Evolutionary conservation across 2,888 invertebrate genomes (phyloP), one percentile per base, ranked within the genome.

Genomic region (Epistrophe eligans): DNA sequence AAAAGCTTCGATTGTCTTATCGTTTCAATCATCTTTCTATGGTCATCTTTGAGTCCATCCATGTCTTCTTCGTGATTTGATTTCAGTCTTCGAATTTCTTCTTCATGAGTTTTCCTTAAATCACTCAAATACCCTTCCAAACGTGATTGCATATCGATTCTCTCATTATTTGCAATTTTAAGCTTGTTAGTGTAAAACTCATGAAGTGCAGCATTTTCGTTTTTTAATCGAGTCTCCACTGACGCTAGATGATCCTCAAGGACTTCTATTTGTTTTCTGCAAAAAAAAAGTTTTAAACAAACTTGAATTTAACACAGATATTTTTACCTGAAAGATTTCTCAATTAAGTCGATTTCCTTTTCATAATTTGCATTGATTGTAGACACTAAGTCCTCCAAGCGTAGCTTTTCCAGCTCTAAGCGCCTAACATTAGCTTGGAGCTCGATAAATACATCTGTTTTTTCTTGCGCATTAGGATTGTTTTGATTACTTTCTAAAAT

Each of bases 361-460:
- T 93, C 93, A 81, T 93, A 92, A 89, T 93, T 92, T 6, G 90
- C 90, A 76, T 91, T 92, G 73, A 93, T 91, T 73, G 91, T 93
- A 58, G 92, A 90, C 64, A 93, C 89, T 52, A 93, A 85, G 81
- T 93, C 93, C 76, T 93, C 93, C 48, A 93, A 88, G 2, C 93
- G 90, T n/a, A 91, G 81, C 79, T 93, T 93, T 62, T 93, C 93
- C 45, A 93, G 89, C 66, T 91, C 89, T 19, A 92, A 89, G 0
- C 92, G 90, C 80, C 92, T 93, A 1, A 91, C 90, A 45, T 93
- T 92, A 0, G 91, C 90, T 73, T 91, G 91, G 19, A 91, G 81
- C 71, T 91, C 90, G 38, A 92, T 84, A 19, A 90, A 9, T n/a
- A 90, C 89, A 17, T 88, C 45, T 8, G 62, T 10, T 11, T 19